phyloP scores from a whole-genome alignment of 2,888 invertebrate species.

The Nymphalis c-album region DNA sequence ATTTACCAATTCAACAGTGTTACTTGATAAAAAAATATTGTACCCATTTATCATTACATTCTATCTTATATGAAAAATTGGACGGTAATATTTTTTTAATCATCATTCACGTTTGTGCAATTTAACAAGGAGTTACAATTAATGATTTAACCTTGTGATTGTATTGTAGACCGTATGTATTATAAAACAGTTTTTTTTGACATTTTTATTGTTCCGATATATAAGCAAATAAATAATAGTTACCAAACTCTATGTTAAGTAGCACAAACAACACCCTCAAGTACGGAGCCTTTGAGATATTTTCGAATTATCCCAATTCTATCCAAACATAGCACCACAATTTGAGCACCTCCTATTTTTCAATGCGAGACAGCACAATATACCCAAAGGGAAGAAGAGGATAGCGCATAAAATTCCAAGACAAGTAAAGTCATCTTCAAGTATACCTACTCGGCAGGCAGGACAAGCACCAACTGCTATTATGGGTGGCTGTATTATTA shows the following conservation, averaged over 20 bases:
- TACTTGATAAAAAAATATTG: conserved; percentile 5
- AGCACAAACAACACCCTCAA: conserved; percentile 14
- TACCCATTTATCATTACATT: background rate
- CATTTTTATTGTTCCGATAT: too few relatives aligned
- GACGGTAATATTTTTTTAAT: conserved; percentile 20
- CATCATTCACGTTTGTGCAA: conserved; percentile 2
- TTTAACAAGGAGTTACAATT: background rate
- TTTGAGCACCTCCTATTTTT: conserved; percentile 92
- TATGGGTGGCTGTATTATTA: conserved; percentile 87
- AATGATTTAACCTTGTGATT: background rate
- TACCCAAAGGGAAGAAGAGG: conserved; percentile 92
- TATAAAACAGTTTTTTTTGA: background rate
- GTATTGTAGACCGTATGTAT: background rate
- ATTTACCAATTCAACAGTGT: background rate
- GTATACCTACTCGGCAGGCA: conserved; percentile 91
- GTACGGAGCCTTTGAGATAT: conserved; percentile 22
- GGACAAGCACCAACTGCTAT: conserved; percentile 94
- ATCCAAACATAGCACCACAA: conserved; percentile 91
- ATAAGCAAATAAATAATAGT: too few relatives aligned
- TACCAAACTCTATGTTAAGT: background rate
- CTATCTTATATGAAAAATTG: conserved; percentile 11
- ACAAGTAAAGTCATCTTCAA: conserved; percentile 93
- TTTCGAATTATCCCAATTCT: conserved; percentile 35
- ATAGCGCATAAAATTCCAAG: conserved; percentile 92
- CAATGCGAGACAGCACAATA: conserved; percentile 92